phyloP scores from a whole-genome alignment of 2,113 vertebrate genomes.

The Chamaea fasciata region DNA sequence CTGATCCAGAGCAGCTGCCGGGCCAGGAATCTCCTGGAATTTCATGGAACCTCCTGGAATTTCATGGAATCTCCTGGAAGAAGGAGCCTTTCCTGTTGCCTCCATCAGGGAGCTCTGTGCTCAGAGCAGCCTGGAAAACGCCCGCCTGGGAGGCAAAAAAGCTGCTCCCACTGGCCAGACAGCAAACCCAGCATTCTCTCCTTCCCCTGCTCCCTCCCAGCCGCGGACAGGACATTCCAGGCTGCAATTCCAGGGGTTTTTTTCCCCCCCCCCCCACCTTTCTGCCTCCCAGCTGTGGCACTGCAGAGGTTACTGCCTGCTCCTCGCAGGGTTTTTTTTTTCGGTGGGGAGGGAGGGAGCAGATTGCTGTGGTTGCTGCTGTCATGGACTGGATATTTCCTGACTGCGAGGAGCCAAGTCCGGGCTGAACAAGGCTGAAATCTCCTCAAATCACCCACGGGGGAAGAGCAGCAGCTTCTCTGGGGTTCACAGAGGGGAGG shows the following conservation, averaged over 20 bases:
- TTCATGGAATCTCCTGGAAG: background rate
- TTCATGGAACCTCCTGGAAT: background rate
- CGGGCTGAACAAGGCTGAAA: background rate
- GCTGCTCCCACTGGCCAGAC: background rate
- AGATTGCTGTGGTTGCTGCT: conserved; percentile 40
- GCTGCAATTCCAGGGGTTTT: background rate
- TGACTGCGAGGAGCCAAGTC: conserved; percentile 38
- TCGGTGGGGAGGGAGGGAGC: background rate
- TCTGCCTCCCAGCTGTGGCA: background rate
- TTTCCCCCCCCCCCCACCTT: background rate
- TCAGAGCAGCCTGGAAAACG: background rate
- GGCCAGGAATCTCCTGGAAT: background rate
- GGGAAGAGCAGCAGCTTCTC: background rate
- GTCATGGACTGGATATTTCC: conserved; percentile 58
- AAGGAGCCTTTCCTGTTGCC: background rate
- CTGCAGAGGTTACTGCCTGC: conserved; percentile 29
- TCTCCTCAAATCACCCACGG: background rate
- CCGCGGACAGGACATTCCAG: background rate
- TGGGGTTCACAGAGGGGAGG: background rate
- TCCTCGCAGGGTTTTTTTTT: background rate
- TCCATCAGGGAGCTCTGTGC: background rate
- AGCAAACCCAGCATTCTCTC: background rate
- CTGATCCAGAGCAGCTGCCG: background rate
- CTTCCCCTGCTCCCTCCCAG: background rate
- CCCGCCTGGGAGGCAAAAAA: background rate